Evolutionary conservation across 1,140 invertebrate genomes (phyloP), one percentile per base, ranked within the genome.

Genomic region (Platyscapa corneri): DNA sequence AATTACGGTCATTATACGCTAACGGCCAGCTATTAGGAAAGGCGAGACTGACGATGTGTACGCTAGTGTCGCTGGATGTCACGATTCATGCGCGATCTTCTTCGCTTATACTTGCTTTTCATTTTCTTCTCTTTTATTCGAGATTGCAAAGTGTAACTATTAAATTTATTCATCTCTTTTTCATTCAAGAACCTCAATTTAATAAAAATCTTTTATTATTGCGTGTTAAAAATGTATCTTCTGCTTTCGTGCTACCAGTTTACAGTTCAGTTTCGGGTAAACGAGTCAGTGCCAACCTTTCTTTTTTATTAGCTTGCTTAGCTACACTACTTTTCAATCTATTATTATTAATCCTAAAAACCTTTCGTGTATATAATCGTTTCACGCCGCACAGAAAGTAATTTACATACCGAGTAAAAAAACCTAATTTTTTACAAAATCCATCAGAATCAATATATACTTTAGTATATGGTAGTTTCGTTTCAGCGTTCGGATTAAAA

Each of bases 1-100:
- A 90, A 89, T 90, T 90, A 89, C 87, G 87, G 89, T 89, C 88
- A 90, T 90, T 90, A 90, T 88, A 87, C 88, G 86, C 89, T 90
- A 90, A 89, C 88, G 88, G 86, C 81, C 75, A 76, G 87, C 89
- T 90, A 89, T 90, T 90, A 90, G 84, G 86, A 89, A 87, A 84
- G 82, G 81, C 85, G 88, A 88, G 87, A 89, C 87, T 87, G n/a
- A 53, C 78, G 32, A 60, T 83, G 67, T 82, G 23, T 39, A 60
- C 10, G 20, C 32, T 32, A 34, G 46, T 82, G 53, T 42, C 30
- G 2, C 67, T 78, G n/a, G n/a, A 78, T 78, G 49, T 56, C 49
- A 53, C 46, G 23, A 42, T 46, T 74, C 72, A 7, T 76, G 30
- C 18, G 49, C 5, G 32, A 60, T 78, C 30, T 78, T 78, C 32